Percentiles rank a stretch among this genome's conserved stretches.
phyloP scores from a whole-genome alignment of 2,888 invertebrate genomes.

The Ophioninae sp. region DNA sequence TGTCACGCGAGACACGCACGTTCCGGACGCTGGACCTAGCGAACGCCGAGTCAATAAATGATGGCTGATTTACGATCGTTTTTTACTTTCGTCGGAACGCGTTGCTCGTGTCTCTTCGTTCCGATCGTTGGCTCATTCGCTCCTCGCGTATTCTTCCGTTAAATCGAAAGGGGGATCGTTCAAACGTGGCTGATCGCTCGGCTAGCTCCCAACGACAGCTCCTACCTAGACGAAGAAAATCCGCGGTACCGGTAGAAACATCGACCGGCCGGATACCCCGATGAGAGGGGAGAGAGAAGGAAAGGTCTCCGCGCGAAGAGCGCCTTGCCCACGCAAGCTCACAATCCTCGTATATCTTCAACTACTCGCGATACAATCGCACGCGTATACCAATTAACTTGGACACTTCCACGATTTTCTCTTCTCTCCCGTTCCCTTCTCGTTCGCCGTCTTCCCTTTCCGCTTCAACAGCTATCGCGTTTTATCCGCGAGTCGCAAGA shows the following conservation, averaged over 20 bases:
- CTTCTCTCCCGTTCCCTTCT: conserved; percentile 19
- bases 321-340: conserved; percentile 58
- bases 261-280: background rate
- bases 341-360: conserved; percentile 66
- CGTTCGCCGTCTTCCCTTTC: conserved; percentile 5
- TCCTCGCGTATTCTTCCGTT: conserved; percentile 40
- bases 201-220: conserved; percentile 14
- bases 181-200: conserved; percentile 15
- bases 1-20: conserved; percentile 62
- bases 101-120: conserved; percentile 21
- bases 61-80: conserved; percentile 59
- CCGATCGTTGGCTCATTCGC: conserved; percentile 15
- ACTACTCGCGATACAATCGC: conserved; percentile 70
- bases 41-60: conserved; percentile 42
- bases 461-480: conserved; percentile 48
- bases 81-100: conserved; percentile 39
- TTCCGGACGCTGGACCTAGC: conserved; percentile 16
- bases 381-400: conserved; percentile 73
- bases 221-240: conserved; percentile 13
- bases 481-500: conserved; percentile 45
- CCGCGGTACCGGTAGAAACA: conserved; percentile 19
- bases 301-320: conserved; percentile 23
- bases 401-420: conserved; percentile 63
- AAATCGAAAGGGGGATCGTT: conserved; percentile 47
- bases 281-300: background rate